Conservation (phyloP, 2,113 vertebrate species). For the Tupaia tana region DNA sequence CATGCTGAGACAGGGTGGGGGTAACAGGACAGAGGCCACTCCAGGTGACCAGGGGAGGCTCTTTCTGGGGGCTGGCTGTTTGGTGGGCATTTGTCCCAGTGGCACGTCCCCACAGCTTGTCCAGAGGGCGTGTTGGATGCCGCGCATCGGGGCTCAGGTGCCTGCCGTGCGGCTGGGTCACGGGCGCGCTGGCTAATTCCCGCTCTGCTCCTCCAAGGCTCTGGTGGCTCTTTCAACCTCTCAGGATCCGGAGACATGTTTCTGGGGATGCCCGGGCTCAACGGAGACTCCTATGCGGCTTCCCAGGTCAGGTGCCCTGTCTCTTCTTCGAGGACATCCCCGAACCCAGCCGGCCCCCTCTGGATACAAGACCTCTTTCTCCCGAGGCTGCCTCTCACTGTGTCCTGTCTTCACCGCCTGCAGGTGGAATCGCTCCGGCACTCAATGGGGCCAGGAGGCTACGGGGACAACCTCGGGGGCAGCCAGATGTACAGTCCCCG, state of each 20-base stretch:
- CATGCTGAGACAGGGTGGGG: slow-evolving; percentile 5
- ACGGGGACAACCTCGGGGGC: slow-evolving; percentile 85
- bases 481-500: slow-evolving; percentile 87
- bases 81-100: background rate
- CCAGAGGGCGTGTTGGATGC: background rate
- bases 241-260: slow-evolving; percentile 94
- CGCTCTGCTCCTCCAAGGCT: slow-evolving; percentile 85
- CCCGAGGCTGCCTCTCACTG: background rate
- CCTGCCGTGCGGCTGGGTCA: background rate
- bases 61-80: background rate
- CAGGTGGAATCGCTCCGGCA: slow-evolving; percentile 87
- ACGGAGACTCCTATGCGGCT: slow-evolving; percentile 92
- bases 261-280: slow-evolving; percentile 93
- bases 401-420: background rate
- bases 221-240: slow-evolving; percentile 93
- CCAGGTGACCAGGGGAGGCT: background rate
- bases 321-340: background rate
- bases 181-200: background rate
- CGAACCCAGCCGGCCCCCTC: background rate
- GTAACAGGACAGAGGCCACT: background rate
- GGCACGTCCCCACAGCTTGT: background rate
- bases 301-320: slow-evolving; percentile 88
- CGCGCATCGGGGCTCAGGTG: background rate
- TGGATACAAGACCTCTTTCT: background rate
- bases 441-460: slow-evolving; percentile 85